Conservation (phyloP, 2,797 vertebrate genomes). For the Pteropus rufus region DNA sequence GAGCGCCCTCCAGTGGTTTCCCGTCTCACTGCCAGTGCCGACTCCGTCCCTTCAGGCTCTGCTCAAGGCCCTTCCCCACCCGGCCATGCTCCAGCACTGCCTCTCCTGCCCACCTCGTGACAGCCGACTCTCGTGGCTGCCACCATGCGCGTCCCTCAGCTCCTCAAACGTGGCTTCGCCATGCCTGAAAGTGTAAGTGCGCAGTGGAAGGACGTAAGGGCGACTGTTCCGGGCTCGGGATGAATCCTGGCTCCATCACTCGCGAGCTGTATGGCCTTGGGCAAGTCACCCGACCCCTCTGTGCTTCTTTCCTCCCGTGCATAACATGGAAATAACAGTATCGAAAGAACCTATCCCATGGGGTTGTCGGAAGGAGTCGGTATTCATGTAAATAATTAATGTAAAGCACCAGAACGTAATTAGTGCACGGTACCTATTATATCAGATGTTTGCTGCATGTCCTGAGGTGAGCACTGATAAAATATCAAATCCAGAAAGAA, state of each 20-base stretch:
- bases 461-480: neutral
- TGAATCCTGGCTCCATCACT: neutral
- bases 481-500: neutral
- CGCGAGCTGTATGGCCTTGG: neutral
- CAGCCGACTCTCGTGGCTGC: rapidly evolving
- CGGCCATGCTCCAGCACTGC: neutral
- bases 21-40: neutral
- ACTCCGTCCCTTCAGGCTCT: neutral
- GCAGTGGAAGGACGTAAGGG: neutral
- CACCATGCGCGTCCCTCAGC: rapidly evolving
- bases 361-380: neutral
- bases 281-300: neutral
- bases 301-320: neutral
- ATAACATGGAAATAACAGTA: neutral
- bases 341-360: neutral
- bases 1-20: rapidly evolving
- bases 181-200: neutral
- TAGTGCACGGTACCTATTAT: neutral
- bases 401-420: neutral
- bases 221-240: neutral
- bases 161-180: neutral
- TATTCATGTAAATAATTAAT: neutral
- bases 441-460: neutral
- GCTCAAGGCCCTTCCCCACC: neutral
- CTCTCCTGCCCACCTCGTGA: neutral